These are phyloP conservation scores for Larimichthys crocea DNA, from an alignment of 2,113 vertebrate species.

Conservation along the genomic window DNA sequence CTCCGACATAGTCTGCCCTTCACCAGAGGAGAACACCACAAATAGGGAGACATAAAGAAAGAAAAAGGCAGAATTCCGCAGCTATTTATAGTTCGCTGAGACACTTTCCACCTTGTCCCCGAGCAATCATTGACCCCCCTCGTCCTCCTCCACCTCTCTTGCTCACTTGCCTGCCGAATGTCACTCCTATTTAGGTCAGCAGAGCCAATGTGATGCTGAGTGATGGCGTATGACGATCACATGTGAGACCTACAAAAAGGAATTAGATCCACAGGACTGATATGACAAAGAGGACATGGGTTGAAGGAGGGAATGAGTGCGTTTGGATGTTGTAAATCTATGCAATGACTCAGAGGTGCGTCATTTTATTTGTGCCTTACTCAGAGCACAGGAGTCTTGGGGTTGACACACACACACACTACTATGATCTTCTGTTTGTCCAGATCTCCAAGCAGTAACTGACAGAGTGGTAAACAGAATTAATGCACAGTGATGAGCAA, in stretches of 20 bases:
- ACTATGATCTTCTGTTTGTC: slow-evolving; percentile 40
- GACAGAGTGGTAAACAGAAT: slow-evolving; percentile 79
- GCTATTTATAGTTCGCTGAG: slow-evolving; percentile 68
- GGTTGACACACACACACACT: slow-evolving; percentile 7
- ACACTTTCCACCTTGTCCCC: slow-evolving; percentile 66
- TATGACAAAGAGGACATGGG: slow-evolving; percentile 13
- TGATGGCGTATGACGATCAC: slow-evolving; percentile 45
- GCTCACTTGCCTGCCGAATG: slow-evolving; percentile 68
- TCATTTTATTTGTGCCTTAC: slow-evolving; percentile 23
- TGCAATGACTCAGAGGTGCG: slow-evolving; percentile 13
- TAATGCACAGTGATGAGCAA: slow-evolving; percentile 73
- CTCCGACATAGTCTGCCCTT: slow-evolving; percentile 60
- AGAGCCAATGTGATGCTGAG: slow-evolving; percentile 46
- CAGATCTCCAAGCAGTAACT: slow-evolving; percentile 65
- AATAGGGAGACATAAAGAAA: slow-evolving; percentile 24
- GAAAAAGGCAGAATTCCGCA: slow-evolving; percentile 26
- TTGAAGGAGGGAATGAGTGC: slow-evolving; percentile 24
- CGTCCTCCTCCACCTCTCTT: slow-evolving; percentile 53
- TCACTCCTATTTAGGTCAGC: slow-evolving; percentile 81
- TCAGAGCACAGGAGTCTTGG: not conserved
- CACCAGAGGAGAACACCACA: slow-evolving; percentile 51
- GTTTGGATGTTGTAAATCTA: slow-evolving; percentile 26
- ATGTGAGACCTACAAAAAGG: slow-evolving; percentile 54
- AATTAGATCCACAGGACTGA: slow-evolving; percentile 53
- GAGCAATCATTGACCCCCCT: slow-evolving; percentile 61